Evolutionary conservation across 2,113 vertebrate species (phyloP).

Genomic region (Macquaria australasica): DNA sequence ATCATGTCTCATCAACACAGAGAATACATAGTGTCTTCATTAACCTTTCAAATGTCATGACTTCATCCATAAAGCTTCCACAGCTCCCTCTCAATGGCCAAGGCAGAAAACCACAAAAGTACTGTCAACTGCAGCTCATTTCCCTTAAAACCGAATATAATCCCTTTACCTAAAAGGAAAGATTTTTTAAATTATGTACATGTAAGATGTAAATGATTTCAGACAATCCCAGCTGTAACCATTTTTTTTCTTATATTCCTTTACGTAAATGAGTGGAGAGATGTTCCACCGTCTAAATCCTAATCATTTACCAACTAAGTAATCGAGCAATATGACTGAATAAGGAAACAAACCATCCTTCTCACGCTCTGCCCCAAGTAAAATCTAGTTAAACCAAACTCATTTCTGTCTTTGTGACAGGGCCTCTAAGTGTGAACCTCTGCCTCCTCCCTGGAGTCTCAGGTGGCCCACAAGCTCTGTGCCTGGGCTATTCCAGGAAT

Average conservation of each 20-base stretch:
- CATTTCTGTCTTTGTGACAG: slow-evolving; percentile 7
- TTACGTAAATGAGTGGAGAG: background rate
- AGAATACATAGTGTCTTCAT: slow-evolving; percentile 23
- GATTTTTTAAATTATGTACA: background rate
- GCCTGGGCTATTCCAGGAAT: slow-evolving; percentile 78
- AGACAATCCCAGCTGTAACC: background rate
- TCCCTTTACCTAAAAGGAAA: background rate
- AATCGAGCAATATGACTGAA: background rate
- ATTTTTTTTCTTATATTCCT: background rate
- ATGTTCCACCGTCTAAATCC: background rate
- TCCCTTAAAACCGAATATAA: background rate
- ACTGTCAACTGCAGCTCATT: slow-evolving; percentile 5
- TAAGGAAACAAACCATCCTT: background rate
- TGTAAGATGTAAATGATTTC: background rate
- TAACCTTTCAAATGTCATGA: slow-evolving; percentile 43
- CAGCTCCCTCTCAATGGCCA: background rate
- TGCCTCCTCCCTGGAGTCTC: slow-evolving; percentile 37
- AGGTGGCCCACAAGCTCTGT: slow-evolving; percentile 55
- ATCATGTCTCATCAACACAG: slow-evolving; percentile 23
- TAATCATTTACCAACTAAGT: background rate
- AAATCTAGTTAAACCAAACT: slow-evolving; percentile 1
- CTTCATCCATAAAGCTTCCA: slow-evolving; percentile 16
- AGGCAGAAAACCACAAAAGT: slow-evolving; percentile 33
- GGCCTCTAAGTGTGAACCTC: slow-evolving; percentile 24
- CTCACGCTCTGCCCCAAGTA: background rate